Base-by-base conservation (phyloP, 2,888 invertebrate genomes). In the Protophormia terraenovae region DNA sequence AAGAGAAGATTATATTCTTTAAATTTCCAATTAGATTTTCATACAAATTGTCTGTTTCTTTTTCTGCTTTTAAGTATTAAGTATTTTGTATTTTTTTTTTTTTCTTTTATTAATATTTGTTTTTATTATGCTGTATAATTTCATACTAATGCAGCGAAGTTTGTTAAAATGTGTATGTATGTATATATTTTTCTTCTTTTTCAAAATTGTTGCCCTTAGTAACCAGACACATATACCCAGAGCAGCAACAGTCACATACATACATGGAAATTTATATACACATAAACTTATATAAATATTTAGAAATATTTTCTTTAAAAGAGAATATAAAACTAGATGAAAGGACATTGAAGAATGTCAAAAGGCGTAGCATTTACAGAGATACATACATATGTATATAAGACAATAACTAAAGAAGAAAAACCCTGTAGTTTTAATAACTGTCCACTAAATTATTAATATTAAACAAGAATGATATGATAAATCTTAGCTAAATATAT, bases 331-430 rank as follows among this genome's bases (percentile, higher is more conserved):
- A 45, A 47, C 10, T 12, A 72, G 2, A 78, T 60, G 24, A 77
- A 66, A 69, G 58, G 69, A 62, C 75, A 50, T 53, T 67, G 24
- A 67, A 67, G 69, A 62, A 75, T 75, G 41, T 69, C 29, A 69
- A 76, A 75, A 14, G 67, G 19, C 41, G 32, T 67, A 22, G 19
- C 32, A 58, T 29, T 32, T 58, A 10, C 10, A 2, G 1, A 16
- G 22, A 53, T 53, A 53, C 24, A 53, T 16, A 55, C 3, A 55
- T 1, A 29, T 27, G 2, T 29, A 27, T n/a, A 29, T 55, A 27
- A 6, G 27, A 55, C 7, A n/a, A n/a, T n/a, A n/a, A n/a, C n/a
- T n/a, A n/a, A n/a, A n/a, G n/a, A n/a, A n/a, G n/a, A n/a, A n/a
- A n/a, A n/a, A n/a, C n/a, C n/a, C n/a, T n/a, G n/a, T n/a, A n/a